Evolutionary conservation across 2,888 invertebrate genomes (phyloP).

Genomic region (Achlya flavicornis): DNA sequence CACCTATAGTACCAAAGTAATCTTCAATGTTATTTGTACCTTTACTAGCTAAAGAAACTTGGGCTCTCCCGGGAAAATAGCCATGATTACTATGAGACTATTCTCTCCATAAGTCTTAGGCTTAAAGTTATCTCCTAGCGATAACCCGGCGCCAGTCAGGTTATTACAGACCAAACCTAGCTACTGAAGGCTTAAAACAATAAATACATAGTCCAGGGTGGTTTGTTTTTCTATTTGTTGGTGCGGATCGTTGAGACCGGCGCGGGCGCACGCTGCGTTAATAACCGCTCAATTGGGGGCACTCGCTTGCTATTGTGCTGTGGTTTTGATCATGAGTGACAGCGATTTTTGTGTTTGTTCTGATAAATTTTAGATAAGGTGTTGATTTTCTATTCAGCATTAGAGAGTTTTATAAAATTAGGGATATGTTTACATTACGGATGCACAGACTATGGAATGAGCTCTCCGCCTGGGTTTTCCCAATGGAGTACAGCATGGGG

Average conservation of each 20-base stretch:
- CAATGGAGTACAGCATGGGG: no score
- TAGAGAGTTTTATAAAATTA: no score
- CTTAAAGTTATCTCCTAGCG: neutral
- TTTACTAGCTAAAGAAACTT: neutral
- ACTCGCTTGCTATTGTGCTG: constrained; percentile 40
- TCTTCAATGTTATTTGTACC: neutral
- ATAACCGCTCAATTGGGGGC: constrained; percentile 71
- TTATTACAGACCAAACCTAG: neutral
- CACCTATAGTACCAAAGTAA: neutral
- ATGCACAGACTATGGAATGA: no score
- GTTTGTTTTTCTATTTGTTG: constrained; percentile 39
- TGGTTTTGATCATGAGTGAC: constrained; percentile 13
- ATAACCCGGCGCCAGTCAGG: neutral
- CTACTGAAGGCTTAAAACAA: neutral
- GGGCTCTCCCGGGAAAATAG: neutral
- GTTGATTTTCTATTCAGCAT: no score
- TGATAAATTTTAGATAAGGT: neutral
- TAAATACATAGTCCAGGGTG: neutral
- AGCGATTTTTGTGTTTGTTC: constrained; percentile 19
- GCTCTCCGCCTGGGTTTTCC: no score
- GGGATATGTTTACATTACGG: no score
- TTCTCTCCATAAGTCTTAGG: neutral
- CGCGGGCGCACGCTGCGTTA: constrained; percentile 58
- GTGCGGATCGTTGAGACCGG: constrained; percentile 48
- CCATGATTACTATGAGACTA: neutral